Percentiles rank a stretch among this genome's conserved stretches.
Evolutionary conservation across 2,797 vertebrate genomes (phyloP).

Genomic region (Protosalanx chinensis): DNA sequence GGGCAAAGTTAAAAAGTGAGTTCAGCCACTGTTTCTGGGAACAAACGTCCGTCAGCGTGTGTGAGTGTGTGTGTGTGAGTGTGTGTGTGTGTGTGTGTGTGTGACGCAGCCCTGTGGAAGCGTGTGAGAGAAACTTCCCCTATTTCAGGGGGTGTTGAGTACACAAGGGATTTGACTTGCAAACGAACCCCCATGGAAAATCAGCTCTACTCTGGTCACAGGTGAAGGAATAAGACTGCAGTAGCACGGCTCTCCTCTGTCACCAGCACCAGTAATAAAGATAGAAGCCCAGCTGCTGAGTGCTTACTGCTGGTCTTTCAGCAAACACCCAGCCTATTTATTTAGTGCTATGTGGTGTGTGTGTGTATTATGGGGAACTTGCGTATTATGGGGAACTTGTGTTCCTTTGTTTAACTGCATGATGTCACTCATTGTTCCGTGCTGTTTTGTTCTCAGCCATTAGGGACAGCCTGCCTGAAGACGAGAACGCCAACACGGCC

Average conservation of each 20-base stretch:
- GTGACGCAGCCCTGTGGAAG: slow-evolving; percentile 1
- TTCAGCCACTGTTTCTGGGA: not conserved
- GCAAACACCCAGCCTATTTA: not conserved
- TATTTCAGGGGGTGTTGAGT: slow-evolving; percentile 14
- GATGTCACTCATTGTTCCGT: not conserved
- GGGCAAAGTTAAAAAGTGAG: slow-evolving; percentile 61
- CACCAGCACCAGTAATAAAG: not conserved
- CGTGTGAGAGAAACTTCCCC: slow-evolving; percentile 8
- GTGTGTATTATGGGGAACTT: not conserved
- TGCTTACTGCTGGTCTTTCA: not conserved
- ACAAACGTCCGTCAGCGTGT: no score
- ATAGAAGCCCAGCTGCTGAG: not conserved
- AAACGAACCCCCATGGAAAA: slow-evolving; percentile 34
- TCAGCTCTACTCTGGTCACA: not conserved
- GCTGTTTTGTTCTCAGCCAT: slow-evolving; percentile 47
- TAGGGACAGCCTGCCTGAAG: slow-evolving; percentile 40
- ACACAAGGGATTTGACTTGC: slow-evolving; percentile 44
- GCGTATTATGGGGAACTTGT: not conserved
- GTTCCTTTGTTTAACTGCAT: slow-evolving; percentile 2
- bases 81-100: not conserved
- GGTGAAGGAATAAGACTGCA: not conserved
- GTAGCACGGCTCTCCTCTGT: not conserved
- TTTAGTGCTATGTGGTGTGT: not conserved
- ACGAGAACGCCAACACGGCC: slow-evolving; percentile 32
- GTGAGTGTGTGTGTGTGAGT: not conserved